These are phyloP conservation scores for Pectinophora gossypiella DNA, from an alignment of 1,140 invertebrate species.

Conservation along the genomic window DNA sequence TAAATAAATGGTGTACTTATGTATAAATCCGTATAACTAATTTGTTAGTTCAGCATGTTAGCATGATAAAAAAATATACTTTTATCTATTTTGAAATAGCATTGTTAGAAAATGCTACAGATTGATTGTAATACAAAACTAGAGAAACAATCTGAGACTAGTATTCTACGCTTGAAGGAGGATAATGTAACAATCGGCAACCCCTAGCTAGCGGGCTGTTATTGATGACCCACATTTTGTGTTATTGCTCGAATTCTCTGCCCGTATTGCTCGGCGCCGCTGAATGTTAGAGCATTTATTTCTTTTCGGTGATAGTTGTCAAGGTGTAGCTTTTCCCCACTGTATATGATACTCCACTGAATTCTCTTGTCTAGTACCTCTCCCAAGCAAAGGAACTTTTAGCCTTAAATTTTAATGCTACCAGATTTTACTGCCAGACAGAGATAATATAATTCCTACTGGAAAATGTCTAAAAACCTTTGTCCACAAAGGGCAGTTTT, in stretches of 20 bases:
- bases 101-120: too few species aligned
- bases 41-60: too few species aligned
- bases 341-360: not conserved
- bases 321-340: not conserved
- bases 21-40: too few species aligned
- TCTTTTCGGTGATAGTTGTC: conserved; percentile 2
- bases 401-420: not conserved
- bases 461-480: not conserved
- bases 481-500: not conserved
- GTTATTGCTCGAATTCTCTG: conserved; percentile 2
- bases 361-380: not conserved
- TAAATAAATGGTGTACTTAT: too few species aligned
- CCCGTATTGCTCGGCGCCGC: not conserved
- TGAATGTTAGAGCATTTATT: not conserved
- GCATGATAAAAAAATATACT: too few species aligned
- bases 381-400: not conserved
- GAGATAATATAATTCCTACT: not conserved
- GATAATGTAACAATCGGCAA: not conserved
- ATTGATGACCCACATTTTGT: conserved; percentile 1
- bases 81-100: too few species aligned
- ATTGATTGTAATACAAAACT: too few species aligned
- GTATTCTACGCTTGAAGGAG: too few species aligned
- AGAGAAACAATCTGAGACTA: too few species aligned
- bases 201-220: not conserved
- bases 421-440: not conserved